These are phyloP conservation scores for Glyphotaelius pellucidus DNA, from an alignment of 2,888 invertebrate species.

Conservation along the genomic window DNA sequence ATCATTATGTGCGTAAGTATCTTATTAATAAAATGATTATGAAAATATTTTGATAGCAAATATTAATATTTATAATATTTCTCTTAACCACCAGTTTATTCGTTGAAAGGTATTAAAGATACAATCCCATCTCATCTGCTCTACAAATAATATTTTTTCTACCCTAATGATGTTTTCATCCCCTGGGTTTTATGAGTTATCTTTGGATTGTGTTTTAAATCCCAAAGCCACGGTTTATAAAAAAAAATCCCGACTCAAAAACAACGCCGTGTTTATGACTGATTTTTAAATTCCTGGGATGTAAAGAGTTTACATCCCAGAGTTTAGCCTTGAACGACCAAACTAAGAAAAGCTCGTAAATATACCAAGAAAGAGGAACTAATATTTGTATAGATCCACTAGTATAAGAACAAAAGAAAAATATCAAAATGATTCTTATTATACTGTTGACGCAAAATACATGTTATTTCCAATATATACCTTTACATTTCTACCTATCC, in stretches of 20 bases:
- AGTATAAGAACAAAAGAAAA: too few species aligned
- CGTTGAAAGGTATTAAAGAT: neutral
- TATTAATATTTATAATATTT: too few species aligned
- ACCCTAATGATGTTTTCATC: slow-evolving; percentile 28
- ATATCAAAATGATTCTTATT: too few species aligned
- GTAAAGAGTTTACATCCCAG: neutral
- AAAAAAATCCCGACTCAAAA: neutral
- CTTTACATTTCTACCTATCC: too few species aligned
- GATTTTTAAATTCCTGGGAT: neutral
- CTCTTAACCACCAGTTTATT: neutral
- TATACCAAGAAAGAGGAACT: too few species aligned
- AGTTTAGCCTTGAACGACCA: neutral
- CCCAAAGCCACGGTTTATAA: neutral
- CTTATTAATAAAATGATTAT: too few species aligned
- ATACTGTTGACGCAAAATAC: too few species aligned
- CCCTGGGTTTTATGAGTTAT: neutral
- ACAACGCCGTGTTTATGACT: neutral
- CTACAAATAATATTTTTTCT: neutral
- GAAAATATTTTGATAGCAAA: neutral
- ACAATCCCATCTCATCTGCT: slow-evolving; percentile 6
- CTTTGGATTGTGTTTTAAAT: slow-evolving; percentile 14
- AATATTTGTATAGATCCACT: too few species aligned
- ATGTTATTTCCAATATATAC: too few species aligned
- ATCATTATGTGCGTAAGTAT: too few species aligned
- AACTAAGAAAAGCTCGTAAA: neutral